Evolutionary conservation across 2,113 vertebrate species (phyloP).

Genomic region (Helogale parvula): DNA sequence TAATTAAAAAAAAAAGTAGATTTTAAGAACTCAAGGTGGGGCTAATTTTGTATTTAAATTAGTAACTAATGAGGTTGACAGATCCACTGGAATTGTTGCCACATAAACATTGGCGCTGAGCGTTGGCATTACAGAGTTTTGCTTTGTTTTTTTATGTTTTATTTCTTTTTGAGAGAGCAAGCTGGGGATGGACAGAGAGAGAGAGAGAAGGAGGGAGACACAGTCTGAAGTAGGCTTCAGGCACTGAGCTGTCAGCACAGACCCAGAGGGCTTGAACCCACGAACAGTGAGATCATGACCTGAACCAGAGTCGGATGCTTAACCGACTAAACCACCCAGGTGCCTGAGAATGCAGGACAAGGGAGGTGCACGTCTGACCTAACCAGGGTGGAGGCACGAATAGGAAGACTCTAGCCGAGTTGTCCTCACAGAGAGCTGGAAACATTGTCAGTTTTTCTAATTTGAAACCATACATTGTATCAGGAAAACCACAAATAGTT

Average conservation of each 20-base stretch:
- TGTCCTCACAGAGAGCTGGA: not conserved
- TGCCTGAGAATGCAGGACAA: not conserved
- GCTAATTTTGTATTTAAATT: not conserved
- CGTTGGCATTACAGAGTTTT: not conserved
- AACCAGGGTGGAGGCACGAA: too few relatives aligned
- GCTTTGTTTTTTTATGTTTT: not conserved
- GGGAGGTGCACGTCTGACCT: not conserved
- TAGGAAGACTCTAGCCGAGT: rapidly evolving
- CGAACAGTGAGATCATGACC: not conserved
- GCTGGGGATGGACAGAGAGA: not conserved
- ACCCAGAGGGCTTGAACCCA: not conserved
- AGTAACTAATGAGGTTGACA: not conserved
- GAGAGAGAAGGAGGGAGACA: not conserved
- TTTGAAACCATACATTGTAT: not conserved
- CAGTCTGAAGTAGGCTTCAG: not conserved
- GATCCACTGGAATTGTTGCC: not conserved
- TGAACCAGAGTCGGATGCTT: not conserved
- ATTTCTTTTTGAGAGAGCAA: not conserved
- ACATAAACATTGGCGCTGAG: not conserved
- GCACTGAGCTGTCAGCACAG: too few relatives aligned
- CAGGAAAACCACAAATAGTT: not conserved
- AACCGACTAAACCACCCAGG: not conserved
- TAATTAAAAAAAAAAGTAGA: not conserved
- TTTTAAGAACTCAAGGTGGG: not conserved
- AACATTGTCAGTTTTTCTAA: not conserved